A percentile compares a stretch with the other conserved stretches of the same genome.
phyloP scores from a whole-genome alignment of 2,797 vertebrate species.

The Gymnoscopelus braueri region DNA sequence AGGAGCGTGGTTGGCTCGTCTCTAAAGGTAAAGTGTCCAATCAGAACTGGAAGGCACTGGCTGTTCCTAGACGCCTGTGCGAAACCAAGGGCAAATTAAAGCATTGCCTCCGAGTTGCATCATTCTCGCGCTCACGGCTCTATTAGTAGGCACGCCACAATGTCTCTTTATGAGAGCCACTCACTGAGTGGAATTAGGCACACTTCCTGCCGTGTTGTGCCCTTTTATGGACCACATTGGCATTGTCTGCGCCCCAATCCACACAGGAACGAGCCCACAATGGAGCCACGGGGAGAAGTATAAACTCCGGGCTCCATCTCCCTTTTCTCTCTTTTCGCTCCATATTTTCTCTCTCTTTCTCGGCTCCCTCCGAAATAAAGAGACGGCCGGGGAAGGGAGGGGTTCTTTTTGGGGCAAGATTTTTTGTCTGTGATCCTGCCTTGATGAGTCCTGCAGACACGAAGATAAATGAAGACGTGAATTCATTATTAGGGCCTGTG shows the following conservation, averaged over 20 bases:
- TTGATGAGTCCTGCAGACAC: slow-evolving; percentile 37
- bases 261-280: slow-evolving; percentile 51
- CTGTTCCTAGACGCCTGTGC: slow-evolving; percentile 78
- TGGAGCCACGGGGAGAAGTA: slow-evolving; percentile 44
- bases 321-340: too few species aligned
- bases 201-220: slow-evolving; percentile 75
- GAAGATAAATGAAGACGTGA: slow-evolving; percentile 32
- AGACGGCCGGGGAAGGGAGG: slow-evolving; percentile 18
- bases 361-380: slow-evolving; percentile 38
- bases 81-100: slow-evolving; percentile 79
- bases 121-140: slow-evolving; percentile 81
- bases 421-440: slow-evolving; percentile 19
- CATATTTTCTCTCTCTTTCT: slow-evolving; percentile 20
- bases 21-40: slow-evolving; percentile 78
- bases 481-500: slow-evolving; percentile 16
- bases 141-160: slow-evolving; percentile 81
- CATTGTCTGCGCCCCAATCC: slow-evolving; percentile 62
- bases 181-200: slow-evolving; percentile 75
- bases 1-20: slow-evolving; percentile 73
- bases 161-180: slow-evolving; percentile 77
- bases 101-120: slow-evolving; percentile 85
- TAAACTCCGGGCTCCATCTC: neutral
- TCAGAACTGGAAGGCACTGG: slow-evolving; percentile 71
- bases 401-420: slow-evolving; percentile 10
- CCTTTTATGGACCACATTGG: slow-evolving; percentile 76